Evolutionary conservation across 2,797 vertebrate genomes (phyloP), one percentile per base, ranked within the genome.

Genomic region (Mus caroli): DNA sequence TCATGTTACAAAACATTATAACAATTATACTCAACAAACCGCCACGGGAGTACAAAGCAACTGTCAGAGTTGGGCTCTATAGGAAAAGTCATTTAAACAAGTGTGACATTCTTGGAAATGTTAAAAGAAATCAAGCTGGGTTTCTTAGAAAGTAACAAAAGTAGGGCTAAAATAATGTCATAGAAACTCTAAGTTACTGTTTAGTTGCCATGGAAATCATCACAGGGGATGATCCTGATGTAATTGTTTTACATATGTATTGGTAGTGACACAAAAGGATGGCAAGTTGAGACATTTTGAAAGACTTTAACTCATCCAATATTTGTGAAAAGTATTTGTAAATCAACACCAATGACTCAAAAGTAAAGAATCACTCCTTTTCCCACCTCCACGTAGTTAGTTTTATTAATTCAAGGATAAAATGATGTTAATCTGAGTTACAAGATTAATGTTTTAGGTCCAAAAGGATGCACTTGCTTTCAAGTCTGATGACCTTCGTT

Each of bases 141-240:
- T 95, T 40, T 92, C 43, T 26, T 82, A 11, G 62, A 95, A 94
- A 85, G 94, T 7, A 71, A 43, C 43, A 95, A 14, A 52, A 93
- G 56, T 1, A 62, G 40, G 17, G 9, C 73, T 96, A 73, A 85
- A 96, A 78, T 37, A 79, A 90, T 50, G 46, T 92, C 75, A 84
- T 28, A 83, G 15, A 76, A 86, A 28, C 76, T 76, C 10, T 60
- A 80, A 80, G 58, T 56, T 93, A 60, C 34, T 60, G 26, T 77
- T 92, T 94, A 43, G 73, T 69, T 90, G 67, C 89, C 67, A 92
- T 62, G n/a, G 89, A 94, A 95, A 94, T 50, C n/a, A 91, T 67
- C 50, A 15, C 54, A n/a, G 73, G 64, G 24, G 34, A 69, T 40
- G 54, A 94, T 91, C 26, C 22, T 88, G 64, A 83, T 95, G n/a